Percentiles rank a stretch among this genome's conserved stretches.
Conservation (phyloP, 2,797 vertebrate species). For the Decapterus maruadsi region DNA sequence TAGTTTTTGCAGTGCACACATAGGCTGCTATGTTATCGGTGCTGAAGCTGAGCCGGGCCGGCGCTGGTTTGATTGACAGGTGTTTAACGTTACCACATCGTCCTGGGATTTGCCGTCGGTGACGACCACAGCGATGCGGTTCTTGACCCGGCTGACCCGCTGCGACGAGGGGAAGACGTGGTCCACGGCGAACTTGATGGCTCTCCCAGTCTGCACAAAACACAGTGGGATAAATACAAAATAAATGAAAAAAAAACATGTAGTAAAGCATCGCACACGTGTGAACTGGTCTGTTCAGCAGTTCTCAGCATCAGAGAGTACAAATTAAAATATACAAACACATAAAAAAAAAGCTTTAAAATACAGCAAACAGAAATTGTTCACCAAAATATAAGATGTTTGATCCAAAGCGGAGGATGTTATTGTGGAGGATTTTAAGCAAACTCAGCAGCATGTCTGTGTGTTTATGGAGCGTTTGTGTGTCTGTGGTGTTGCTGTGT, state of each 20-base stretch:
- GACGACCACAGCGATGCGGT: constrained; percentile 87
- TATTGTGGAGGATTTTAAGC: background rate
- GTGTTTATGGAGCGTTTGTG: constrained; percentile 14
- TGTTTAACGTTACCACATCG: constrained; percentile 78
- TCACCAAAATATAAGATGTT: background rate
- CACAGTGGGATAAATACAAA: too few species aligned
- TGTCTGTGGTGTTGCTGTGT: constrained; percentile 22
- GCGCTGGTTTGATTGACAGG: background rate
- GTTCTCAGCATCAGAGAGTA: background rate
- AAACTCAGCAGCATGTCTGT: background rate
- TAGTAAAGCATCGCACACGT: background rate
- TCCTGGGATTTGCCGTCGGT: constrained; percentile 90
- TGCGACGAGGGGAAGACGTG: constrained; percentile 84
- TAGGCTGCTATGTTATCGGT: too few species aligned
- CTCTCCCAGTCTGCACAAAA: constrained; percentile 84
- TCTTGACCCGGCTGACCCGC: constrained; percentile 79
- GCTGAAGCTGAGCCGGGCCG: too few species aligned
- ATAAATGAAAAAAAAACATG: background rate
- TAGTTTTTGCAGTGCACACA: too few species aligned
- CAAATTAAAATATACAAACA: constrained; percentile 18
- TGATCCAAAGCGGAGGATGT: background rate
- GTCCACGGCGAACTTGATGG: constrained; percentile 87
- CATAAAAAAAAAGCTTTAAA: background rate
- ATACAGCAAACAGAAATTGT: background rate
- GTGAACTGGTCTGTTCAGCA: background rate